Evolutionary conservation across 2,113 vertebrate genomes (phyloP).

Genomic region (Scatophagus argus): DNA sequence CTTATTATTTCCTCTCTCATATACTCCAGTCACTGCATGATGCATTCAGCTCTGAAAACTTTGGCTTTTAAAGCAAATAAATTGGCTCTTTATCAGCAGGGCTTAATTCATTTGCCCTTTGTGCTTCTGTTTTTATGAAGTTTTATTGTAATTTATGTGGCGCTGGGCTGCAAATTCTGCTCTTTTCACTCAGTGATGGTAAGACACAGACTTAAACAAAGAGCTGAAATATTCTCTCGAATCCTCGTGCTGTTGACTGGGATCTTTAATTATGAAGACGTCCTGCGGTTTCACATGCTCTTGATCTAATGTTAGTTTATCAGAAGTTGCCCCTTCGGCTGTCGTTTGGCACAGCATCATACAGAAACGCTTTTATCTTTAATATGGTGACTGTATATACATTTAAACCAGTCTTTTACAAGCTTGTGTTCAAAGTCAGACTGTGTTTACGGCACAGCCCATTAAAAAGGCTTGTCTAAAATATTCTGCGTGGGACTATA

Average conservation of each 20-base stretch:
- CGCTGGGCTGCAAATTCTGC: constrained; percentile 32
- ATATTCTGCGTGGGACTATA: constrained; percentile 57
- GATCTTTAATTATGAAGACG: constrained; percentile 56
- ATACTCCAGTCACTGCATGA: constrained; percentile 8
- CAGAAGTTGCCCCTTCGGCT: constrained; percentile 37
- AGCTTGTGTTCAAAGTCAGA: constrained; percentile 57
- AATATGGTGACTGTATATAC: constrained; percentile 52
- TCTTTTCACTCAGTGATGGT: constrained; percentile 13
- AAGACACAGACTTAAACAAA: constrained; percentile 25
- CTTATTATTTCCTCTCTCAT: constrained; percentile 39
- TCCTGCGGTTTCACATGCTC: constrained; percentile 50
- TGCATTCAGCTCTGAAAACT: constrained; percentile 39
- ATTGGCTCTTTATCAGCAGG: constrained; percentile 11
- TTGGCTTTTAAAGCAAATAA: constrained; percentile 25
- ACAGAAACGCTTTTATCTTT: constrained; percentile 66
- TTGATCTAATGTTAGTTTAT: constrained; percentile 59
- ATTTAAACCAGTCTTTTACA: constrained; percentile 66
- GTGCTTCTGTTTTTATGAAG: constrained; percentile 29
- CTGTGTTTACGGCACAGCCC: constrained; percentile 58
- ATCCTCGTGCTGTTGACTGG: background rate
- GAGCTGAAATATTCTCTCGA: constrained; percentile 36
- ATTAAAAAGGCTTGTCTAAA: constrained; percentile 48
- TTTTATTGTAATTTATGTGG: constrained; percentile 40
- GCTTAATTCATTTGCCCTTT: constrained; percentile 17
- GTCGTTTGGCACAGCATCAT: constrained; percentile 68